Conservation (phyloP, 2,888 invertebrate species). For the Drosophila ochracea region DNA sequence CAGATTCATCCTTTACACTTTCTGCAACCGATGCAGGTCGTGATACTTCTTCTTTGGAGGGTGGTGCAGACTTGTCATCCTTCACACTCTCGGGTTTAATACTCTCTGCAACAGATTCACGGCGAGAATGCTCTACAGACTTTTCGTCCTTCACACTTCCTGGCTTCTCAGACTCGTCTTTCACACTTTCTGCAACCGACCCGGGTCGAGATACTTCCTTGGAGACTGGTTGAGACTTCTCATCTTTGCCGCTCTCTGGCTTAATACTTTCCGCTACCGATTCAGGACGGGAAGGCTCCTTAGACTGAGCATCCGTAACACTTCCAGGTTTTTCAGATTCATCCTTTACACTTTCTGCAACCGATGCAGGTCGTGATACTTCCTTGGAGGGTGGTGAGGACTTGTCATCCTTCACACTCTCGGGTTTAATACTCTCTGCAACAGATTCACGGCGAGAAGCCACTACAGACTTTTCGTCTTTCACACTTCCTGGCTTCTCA, state of each 20-base stretch:
- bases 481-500: too few relatives aligned
- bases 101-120: conserved; percentile 4
- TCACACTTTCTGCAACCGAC: conserved; percentile 25
- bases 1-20: not conserved
- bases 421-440: conserved; percentile 25
- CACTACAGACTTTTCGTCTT: conserved; percentile 19
- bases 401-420: conserved; percentile 38
- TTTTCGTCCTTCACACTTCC: conserved; percentile 18
- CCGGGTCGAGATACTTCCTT: conserved; percentile 70
- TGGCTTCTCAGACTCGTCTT: conserved; percentile 3
- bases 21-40: not conserved
- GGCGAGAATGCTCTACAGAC: not conserved
- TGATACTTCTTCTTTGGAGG: conserved; percentile 52
- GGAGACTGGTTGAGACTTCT: conserved; percentile 11
- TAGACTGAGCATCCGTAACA: conserved; percentile 23
- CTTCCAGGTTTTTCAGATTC: conserved; percentile 25
- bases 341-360: conserved; percentile 33
- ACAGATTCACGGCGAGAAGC: conserved; percentile 72
- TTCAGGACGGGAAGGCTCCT: conserved; percentile 29
- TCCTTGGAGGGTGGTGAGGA: conserved; percentile 35
- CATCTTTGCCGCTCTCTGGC: conserved; percentile 10
- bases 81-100: conserved; percentile 17
- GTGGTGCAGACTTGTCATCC: conserved; percentile 22
- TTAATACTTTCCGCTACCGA: conserved; percentile 44
- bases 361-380: conserved; percentile 48